Evolutionary conservation across 2,113 vertebrate species (phyloP), one percentile per base, ranked within the genome.

Genomic region (Theristicus caerulescens): DNA sequence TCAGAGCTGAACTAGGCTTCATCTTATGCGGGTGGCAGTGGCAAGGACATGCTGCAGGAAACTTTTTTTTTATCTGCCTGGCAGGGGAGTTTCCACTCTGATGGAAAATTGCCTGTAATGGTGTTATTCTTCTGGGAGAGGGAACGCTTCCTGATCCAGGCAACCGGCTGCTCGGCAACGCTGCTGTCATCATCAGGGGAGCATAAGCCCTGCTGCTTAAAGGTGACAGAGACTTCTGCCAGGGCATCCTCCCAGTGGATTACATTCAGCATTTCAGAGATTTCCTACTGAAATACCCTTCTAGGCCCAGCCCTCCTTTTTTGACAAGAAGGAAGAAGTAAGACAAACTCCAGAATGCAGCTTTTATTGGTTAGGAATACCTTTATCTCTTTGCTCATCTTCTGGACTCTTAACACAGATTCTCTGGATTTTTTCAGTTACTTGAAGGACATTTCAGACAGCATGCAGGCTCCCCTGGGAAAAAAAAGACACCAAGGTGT

Each of bases 11-110:
- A 31, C 34, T 51, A 24, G 34, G 5, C 54, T 74, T 70, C 2
- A 5, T 19, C 66, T 49, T 58, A 16, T 5, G 2, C 38, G 3
- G 0, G 0, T 42, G 11, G 32, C 12, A 31, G 51, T 29, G 20
- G 5, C 42, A 89, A 77, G 34, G 26, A 49, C 16, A 13, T 3
- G 0, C 15, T n/a, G 15, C 36, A 58, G 21, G 32, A 72, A 57
- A 65, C 13, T 4, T 55, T 66, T 55, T 66, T 58, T 70, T n/a
- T 40, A 8, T 18, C 42, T 72, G 11, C 21, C 64, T 66, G 58
- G 27, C 36, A 51, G 62, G 27, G 64, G 13, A 32, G 31, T 77
- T 92, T 83, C 36, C 42, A 70, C 17, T 17, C 32, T 54, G n/a
- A 20, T 32, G 38, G 52, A 17, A 70, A 62, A 25, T 18, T 76